These are phyloP conservation scores for Rhagoletis zephyria DNA, from an alignment of 1,140 invertebrate species.

Conservation along the genomic window DNA sequence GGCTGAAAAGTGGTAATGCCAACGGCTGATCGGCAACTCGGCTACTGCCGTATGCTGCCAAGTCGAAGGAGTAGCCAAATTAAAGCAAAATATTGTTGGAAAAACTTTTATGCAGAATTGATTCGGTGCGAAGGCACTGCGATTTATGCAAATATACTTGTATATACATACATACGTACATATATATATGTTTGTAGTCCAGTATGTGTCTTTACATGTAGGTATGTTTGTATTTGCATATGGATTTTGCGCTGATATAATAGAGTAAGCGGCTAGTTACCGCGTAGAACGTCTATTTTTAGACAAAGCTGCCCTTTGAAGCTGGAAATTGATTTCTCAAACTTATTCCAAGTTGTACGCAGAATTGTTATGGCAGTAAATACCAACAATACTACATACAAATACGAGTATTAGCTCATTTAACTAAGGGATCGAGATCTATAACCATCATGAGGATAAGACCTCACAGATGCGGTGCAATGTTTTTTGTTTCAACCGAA, in stretches of 20 bases:
- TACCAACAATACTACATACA: too few relatives aligned
- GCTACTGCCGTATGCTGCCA: not conserved
- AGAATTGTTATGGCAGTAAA: too few relatives aligned
- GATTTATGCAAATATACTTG: not conserved
- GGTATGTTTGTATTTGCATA: slow-evolving; percentile 1
- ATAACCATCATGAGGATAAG: too few relatives aligned
- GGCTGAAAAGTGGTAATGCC: not conserved
- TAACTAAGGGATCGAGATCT: too few relatives aligned
- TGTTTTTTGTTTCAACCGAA: too few relatives aligned
- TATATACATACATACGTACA: not conserved
- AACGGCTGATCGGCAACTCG: not conserved
- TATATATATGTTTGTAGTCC: not conserved
- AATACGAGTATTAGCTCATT: too few relatives aligned
- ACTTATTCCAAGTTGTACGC: too few relatives aligned
- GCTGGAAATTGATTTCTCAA: too few relatives aligned
- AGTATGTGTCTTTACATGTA: not conserved
- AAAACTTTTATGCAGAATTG: not conserved
- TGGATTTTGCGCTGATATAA: not conserved
- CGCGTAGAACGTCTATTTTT: not conserved
- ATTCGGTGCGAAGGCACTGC: not conserved
- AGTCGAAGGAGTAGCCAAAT: slow-evolving; percentile 37
- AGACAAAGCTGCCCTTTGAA: not conserved
- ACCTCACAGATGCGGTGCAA: too few relatives aligned
- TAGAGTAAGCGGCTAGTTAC: slow-evolving; percentile 19
- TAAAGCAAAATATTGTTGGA: slow-evolving; percentile 11